Percentiles rank a stretch among this genome's conserved stretches.
phyloP scores from a whole-genome alignment of 1,140 invertebrate species.

The Drosophila serrata region DNA sequence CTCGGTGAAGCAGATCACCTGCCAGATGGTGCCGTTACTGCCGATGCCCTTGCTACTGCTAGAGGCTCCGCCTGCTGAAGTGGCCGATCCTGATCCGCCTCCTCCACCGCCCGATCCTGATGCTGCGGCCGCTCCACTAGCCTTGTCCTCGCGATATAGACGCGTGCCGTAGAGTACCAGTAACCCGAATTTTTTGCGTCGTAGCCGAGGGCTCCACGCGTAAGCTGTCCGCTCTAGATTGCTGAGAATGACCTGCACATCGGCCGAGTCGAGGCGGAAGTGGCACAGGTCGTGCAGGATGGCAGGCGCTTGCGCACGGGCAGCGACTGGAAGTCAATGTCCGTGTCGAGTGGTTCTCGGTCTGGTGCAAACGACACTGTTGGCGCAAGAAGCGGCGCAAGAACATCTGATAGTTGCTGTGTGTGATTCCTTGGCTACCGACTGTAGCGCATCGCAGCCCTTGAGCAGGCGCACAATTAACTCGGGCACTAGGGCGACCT shows the following conservation, averaged over 20 bases:
- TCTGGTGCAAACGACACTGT: conserved; percentile 93
- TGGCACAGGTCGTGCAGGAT: conserved; percentile 96
- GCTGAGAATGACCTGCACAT: conserved; percentile 93
- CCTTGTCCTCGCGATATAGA: conserved; percentile 90
- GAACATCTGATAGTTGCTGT: conserved; percentile 97
- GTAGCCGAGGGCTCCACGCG: conserved; percentile 96
- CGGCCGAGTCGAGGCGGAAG: conserved; percentile 95
- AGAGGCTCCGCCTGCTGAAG: conserved; percentile 24
- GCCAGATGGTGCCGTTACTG: conserved; percentile 89
- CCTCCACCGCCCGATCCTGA: conserved; percentile 27
- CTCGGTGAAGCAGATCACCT: conserved; percentile 95
- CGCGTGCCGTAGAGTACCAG: conserved; percentile 98
- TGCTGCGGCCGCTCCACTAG: conserved; percentile 32
- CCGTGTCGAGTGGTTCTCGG: conserved; percentile 93
- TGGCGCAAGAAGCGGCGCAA: conserved; percentile 93
- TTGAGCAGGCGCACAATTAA: conserved; percentile 94
- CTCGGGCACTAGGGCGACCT: conserved; percentile 93
- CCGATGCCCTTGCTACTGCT: conserved; percentile 60
- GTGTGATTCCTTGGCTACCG: conserved; percentile 93
- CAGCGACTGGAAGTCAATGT: conserved; percentile 94
- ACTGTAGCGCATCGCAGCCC: conserved; percentile 90
- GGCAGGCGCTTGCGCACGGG: conserved; percentile 94
- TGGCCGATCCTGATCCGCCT: conserved; percentile 25
- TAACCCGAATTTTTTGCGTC: conserved; percentile 96
- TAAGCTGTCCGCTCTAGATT: conserved; percentile 97